Evolutionary conservation across 2,888 invertebrate genomes (phyloP), one percentile per base, ranked within the genome.

Genomic region (Hoplodrina blanda): DNA sequence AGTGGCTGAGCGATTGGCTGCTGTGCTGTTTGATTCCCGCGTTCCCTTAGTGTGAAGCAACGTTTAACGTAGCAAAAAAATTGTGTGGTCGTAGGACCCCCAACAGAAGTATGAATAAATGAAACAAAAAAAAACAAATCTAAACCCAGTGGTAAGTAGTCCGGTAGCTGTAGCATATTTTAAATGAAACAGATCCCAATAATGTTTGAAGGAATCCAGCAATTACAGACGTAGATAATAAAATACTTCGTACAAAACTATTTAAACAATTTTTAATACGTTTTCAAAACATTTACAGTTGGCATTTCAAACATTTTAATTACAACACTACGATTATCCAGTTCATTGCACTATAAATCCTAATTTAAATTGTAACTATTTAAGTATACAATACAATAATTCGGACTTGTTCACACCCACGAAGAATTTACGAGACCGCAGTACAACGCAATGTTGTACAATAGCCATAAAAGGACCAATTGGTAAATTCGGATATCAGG

Each of bases 361-460:
- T 73, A 69, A 69, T 72, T 73, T 64, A 30, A 68, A 55, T 73
- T 60, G 46, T 52, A 65, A 69, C 62, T 54, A 63, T 73, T 71
- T 46, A 46, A 46, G 46, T 46, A 17, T 46, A 33, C 60, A 57
- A 62, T 67, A 73, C 73, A 61, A 71, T 78, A 71, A 65, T 75
- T 75, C 30, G n/a, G 20, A 66, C 56, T 75, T 69, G 59, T 74
- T 72, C 52, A 70, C 70, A 62, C 30, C 52, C 56, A 25, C 67
- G 64, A 50, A 69, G 54, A 66, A 69, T 77, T 83, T 80, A 80
- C 63, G 71, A 70, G 69, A 77, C 79, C 72, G 62, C 77, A 68
- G 41, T 62, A 65, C 68, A 80, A 71, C 65, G 66, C 65, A 65
- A 61, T 68, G 54, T 70, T 72, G 54, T 75, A 71, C 56, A 56